Percentiles rank a stretch among this genome's conserved stretches.
Conservation (phyloP, 2,113 vertebrate species). For the Thamnaconus septentrionalis region DNA sequence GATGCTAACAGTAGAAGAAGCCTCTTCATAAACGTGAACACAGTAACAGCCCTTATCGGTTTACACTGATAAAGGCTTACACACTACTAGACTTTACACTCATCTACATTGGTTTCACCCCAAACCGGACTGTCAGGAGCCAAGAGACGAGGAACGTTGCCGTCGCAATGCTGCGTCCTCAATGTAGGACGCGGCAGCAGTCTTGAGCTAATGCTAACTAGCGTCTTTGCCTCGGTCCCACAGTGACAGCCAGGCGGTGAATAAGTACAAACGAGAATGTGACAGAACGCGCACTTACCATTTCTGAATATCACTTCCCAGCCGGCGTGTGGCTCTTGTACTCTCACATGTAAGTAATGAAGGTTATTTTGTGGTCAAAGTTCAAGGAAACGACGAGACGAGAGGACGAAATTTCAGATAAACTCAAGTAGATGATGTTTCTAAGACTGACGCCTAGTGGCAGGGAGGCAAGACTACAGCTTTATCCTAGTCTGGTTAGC, state of each 20-base stretch:
- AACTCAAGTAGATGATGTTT: not conserved
- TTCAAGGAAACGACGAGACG: slow-evolving; percentile 26
- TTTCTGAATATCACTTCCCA: not conserved
- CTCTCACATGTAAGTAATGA: slow-evolving; percentile 55
- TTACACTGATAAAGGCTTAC: too few species aligned
- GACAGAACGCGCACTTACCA: slow-evolving; percentile 48
- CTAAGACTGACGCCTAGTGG: slow-evolving; percentile 45
- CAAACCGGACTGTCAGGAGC: too few species aligned
- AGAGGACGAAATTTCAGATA: not conserved
- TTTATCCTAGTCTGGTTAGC: not conserved
- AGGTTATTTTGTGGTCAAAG: slow-evolving; percentile 64
- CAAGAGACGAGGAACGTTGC: too few species aligned
- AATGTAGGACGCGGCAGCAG: not conserved
- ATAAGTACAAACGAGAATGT: not conserved
- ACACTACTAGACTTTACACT: too few species aligned
- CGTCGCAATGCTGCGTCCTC: too few species aligned
- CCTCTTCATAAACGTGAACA: too few species aligned
- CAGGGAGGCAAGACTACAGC: slow-evolving; percentile 40
- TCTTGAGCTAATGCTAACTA: not conserved
- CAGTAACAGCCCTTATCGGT: too few species aligned
- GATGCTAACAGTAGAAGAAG: too few species aligned
- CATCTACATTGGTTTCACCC: too few species aligned
- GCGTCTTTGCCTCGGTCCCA: too few species aligned
- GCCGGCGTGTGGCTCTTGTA: not conserved
- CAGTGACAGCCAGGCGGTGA: not conserved